phyloP scores from a whole-genome alignment of 2,797 vertebrate genomes.

The Geotrypetes seraphini region DNA sequence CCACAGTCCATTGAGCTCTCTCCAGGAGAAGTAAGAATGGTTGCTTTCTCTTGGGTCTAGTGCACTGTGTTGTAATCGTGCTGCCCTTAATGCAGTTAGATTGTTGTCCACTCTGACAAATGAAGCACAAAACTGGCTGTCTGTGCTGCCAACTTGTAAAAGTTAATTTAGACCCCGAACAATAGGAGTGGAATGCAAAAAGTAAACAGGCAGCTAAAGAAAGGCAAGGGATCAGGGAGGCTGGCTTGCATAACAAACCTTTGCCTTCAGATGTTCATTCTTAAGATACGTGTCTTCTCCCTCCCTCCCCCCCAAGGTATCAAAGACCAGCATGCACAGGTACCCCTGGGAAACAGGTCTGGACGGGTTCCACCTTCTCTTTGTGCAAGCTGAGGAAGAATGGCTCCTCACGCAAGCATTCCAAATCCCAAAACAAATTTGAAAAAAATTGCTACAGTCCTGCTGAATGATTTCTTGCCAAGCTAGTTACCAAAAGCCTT shows the following conservation, averaged over 20 bases:
- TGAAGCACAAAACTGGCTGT: slow-evolving; percentile 30
- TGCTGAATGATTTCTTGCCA: slow-evolving; percentile 58
- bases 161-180: slow-evolving; percentile 27
- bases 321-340: slow-evolving; percentile 38
- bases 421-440: slow-evolving; percentile 59
- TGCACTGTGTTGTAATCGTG: slow-evolving; percentile 1
- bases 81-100: slow-evolving; percentile 27
- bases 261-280: slow-evolving; percentile 18
- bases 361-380: slow-evolving; percentile 56
- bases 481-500: slow-evolving; percentile 37
- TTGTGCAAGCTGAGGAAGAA: slow-evolving; percentile 56
- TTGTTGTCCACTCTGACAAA: slow-evolving; percentile 31
- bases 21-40: slow-evolving; percentile 14
- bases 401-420: slow-evolving; percentile 57
- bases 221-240: slow-evolving; percentile 22
- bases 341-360: slow-evolving; percentile 55
- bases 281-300: slow-evolving; percentile 21
- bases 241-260: slow-evolving; percentile 20
- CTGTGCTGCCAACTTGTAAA: slow-evolving; percentile 30
- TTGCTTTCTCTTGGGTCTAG: slow-evolving; percentile 15
- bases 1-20: slow-evolving; percentile 6
- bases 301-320: too few species aligned
- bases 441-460: slow-evolving; percentile 55
- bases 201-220: slow-evolving; percentile 19
- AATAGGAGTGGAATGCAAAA: slow-evolving; percentile 36